These are phyloP conservation scores for Pygoscelis antarcticus DNA, from an alignment of 2,113 vertebrate species.

Conservation along the genomic window DNA sequence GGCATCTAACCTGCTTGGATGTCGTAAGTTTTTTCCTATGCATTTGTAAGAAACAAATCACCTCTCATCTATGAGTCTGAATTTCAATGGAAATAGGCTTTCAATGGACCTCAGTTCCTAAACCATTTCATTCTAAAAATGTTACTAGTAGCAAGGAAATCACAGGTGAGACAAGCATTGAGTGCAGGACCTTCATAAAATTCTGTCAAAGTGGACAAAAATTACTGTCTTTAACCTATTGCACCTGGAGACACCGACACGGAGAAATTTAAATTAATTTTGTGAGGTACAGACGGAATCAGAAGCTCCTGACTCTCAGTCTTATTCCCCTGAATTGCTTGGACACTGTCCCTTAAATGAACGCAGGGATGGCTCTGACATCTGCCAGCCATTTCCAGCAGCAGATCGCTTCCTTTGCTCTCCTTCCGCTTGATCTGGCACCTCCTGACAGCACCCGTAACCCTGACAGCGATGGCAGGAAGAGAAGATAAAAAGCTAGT, in stretches of 20 bases:
- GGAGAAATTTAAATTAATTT: not conserved
- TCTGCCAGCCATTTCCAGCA: not conserved
- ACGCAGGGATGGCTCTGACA: not conserved
- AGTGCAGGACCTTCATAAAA: not conserved
- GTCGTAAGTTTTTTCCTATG: not conserved
- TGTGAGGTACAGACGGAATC: not conserved
- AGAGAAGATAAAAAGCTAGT: not conserved
- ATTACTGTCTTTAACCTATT: not conserved
- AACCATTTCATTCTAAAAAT: not conserved
- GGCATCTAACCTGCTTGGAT: not conserved
- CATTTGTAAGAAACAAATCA: not conserved
- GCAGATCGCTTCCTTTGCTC: not conserved
- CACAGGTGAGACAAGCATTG: not conserved
- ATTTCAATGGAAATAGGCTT: not conserved
- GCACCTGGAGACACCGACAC: not conserved
- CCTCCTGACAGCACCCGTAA: not conserved
- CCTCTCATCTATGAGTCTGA: not conserved
- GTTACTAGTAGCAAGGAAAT: not conserved
- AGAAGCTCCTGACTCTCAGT: not conserved
- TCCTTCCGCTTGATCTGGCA: not conserved
- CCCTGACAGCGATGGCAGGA: not conserved
- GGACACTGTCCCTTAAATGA: not conserved
- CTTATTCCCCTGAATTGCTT: not conserved
- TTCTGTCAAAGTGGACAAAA: not conserved
- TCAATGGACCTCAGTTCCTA: not conserved